Evolutionary conservation across 2,113 vertebrate species (phyloP), one percentile per base, ranked within the genome.

Genomic region (Noturus placidus): DNA sequence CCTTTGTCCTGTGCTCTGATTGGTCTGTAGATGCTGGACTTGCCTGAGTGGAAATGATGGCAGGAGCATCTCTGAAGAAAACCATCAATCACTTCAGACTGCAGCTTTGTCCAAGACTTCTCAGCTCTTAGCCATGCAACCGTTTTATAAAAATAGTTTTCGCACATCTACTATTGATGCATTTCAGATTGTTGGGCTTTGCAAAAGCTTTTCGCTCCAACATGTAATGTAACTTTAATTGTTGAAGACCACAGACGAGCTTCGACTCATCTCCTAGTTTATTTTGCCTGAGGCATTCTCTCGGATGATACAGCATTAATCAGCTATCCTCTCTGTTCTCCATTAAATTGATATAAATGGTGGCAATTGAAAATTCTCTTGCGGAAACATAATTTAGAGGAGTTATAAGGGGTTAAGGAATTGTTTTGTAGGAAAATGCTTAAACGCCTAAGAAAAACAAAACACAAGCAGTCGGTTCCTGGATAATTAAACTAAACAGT

Each of bases 21-120:
- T 88, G 78, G 89, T 83, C 52, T 17, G 20, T 57, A 74, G 46
- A 80, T n/a, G 20, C 52, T 87, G 67, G 56, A 65, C 30, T 88
- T 85, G 78, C 52, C 54, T 56, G 35, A 85, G 84, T 77, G 87
- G 56, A 91, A 87, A 88, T 89, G 19, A 85, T 46, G 70, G 61
- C 30, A 30, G 85, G 83, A 92, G 89, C 90, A 90, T 89, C 86
- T 91, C 20, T 78, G 25, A 30, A 15, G 54, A 82, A 74, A 57
- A 14, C 25, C 27, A 57, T 84, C 56, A 35, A 17, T 82, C 65
- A 74, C 52, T 85, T 56, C 81, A 59, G 86, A 8, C 19, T 70
- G 35, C 61, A 50, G 33, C 76, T 86, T 87, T 30, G 10, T 61
- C 59, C 59, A 81, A n/a, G 57, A 30, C 38, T 38, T 76, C n/a